These are phyloP conservation scores for Phortica variegata DNA, from an alignment of 1,140 invertebrate genomes.

Conservation along the genomic window DNA sequence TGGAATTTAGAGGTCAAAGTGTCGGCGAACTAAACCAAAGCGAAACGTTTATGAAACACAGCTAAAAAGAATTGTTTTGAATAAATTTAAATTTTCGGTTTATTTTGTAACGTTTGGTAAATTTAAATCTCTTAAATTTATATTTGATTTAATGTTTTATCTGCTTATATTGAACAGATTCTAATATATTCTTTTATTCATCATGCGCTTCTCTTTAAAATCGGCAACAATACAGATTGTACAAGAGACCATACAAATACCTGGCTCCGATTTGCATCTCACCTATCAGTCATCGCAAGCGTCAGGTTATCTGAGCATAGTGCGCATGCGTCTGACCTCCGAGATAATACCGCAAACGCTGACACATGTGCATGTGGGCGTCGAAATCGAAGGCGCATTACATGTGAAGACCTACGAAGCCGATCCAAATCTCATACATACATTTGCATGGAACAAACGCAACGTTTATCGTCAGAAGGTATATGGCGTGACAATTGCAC, in stretches of 20 bases:
- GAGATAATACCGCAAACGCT: conserved; percentile 76
- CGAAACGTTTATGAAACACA: no score
- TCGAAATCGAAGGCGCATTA: conserved; percentile 88
- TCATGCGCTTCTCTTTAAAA: no score
- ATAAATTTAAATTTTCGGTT: no score
- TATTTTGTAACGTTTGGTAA: no score
- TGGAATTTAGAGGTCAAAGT: no score
- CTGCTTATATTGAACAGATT: no score
- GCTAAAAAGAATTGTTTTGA: no score
- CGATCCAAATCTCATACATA: conserved; percentile 90
- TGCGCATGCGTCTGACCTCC: conserved; percentile 87
- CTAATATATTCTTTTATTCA: no score
- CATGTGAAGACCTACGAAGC: conserved; percentile 93
- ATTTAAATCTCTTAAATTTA: no score
- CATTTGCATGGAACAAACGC: conserved; percentile 94
- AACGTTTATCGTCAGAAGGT: conserved; percentile 98
- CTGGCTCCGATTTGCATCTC: conserved; percentile 86
- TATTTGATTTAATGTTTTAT: no score
- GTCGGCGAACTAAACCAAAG: no score
- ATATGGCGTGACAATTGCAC: conserved; percentile 83
- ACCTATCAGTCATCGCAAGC: conserved; percentile 92
- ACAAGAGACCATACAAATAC: conserved; percentile 90
- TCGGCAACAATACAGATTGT: conserved; percentile 84
- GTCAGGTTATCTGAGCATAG: conserved; percentile 87
- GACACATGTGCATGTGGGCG: conserved; percentile 83